Evolutionary conservation across 2,888 invertebrate species (phyloP), one percentile per base, ranked within the genome.

Genomic region (Drosophila maculinotata): DNA sequence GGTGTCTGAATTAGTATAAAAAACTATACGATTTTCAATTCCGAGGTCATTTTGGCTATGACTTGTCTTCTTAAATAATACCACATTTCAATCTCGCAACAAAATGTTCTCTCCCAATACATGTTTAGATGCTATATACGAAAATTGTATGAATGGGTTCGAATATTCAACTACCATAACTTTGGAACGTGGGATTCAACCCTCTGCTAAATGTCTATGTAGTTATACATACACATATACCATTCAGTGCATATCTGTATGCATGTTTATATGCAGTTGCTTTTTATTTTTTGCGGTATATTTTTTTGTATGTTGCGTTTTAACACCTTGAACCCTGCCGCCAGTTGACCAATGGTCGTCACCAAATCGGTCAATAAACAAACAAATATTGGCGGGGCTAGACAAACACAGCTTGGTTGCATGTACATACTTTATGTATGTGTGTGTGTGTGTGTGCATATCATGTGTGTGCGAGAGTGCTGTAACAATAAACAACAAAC

Each of bases 281-380:
- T 36, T 1, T 25, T 48, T 20, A 42, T 14, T 33, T 33, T 14
- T n/a, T 23, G 12, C 12, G n/a, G n/a, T n/a, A 25, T 6, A 45
- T 74, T 70, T 60, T 68, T 38, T 57, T 38, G 9, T 57, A 39
- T 25, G 38, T 41, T 69, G 44, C 59, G 54, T 60, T 73, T 69
- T 66, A 53, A 77, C 74, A 77, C 75, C 69, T 58, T 52, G 44
- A 59, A 47, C 51, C 39, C 26, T 26, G 48, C 45, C 45, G 31
- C 36, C 26, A 59, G 79, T 69, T 85, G 70, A 72, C 75, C 77
- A 76, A 77, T 76, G 76, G 77, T 73, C 62, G 59, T 67, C 80
- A 72, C 75, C 72, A 84, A 87, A 83, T 85, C 79, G 85, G 72
- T 77, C 83, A 87, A 89, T 87, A 89, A 89, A 78, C 79, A 87